Evolutionary conservation across 2,113 vertebrate species (phyloP), one percentile per base, ranked within the genome.

Genomic region (Atlantisia rogersi): DNA sequence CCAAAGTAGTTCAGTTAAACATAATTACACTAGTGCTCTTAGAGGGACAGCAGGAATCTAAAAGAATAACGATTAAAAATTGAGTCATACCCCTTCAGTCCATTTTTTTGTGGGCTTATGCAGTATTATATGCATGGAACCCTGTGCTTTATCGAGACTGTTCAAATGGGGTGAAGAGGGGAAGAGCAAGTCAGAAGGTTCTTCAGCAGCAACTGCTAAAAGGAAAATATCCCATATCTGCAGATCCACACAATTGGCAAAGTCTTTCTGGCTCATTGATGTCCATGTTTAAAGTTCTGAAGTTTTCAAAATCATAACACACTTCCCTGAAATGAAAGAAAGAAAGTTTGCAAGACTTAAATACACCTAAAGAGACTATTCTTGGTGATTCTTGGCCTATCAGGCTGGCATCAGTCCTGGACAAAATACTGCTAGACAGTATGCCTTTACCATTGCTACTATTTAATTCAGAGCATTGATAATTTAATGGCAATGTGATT

Each of bases 91-190:
- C 7, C 6, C 5, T 11, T 65, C 44, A 32, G 26, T 64, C 48
- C 35, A 39, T 2, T 86, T 73, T 77, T 24, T 73, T 21, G 7
- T 64, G 53, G 35, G 4, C 24, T 88, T 18, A 29, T n/a, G 39
- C 9, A 60, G 52, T 6, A 10, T 44, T 44, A 32, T 0, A 0
- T 71, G 15, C 16, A 15, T 7, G 15, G 12, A 50, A 5, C 6
- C 6, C 12, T 37, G 20, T 79, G 26, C 37, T 82, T 70, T 85
- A 39, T 1, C 40, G 40, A 55, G 46, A 35, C 37, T 70, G 11
- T 59, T 88, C n/a, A 68, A 31, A 31, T 19, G 25, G 40, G 4
- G 5, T 5, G 3, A 42, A 55, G 32, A 67, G 21, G 11, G 28
- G 8, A 60, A 6, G 20, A 29, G 14, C 26, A 56, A 25, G 7